A percentile compares a stretch with the other conserved stretches of the same genome.
Conservation (phyloP, 2,888 invertebrate species). For the Seira ritae region DNA sequence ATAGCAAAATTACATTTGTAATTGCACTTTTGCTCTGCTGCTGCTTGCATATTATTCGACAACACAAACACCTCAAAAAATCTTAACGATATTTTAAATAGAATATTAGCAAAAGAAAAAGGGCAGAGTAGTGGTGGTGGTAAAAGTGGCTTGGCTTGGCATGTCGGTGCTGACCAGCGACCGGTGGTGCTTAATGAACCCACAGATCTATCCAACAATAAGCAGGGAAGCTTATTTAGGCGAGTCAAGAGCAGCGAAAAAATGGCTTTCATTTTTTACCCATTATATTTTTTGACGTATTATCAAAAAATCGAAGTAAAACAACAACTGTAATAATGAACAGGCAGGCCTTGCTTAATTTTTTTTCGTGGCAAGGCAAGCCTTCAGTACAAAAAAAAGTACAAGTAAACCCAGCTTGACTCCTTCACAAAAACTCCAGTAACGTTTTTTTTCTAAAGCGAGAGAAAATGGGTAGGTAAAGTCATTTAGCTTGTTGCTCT, state of each 20-base stretch:
- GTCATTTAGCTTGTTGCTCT: constrained; percentile 7
- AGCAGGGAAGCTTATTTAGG: no score
- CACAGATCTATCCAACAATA: not conserved
- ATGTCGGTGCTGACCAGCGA: no score
- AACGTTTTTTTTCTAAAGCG: not conserved
- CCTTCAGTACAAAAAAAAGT: no score
- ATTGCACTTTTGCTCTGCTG: no score
- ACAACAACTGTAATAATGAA: constrained; percentile 1
- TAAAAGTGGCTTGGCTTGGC: not conserved
- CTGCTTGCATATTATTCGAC: no score
- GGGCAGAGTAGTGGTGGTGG: not conserved
- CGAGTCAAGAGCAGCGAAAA: not conserved
- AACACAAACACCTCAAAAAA: no score
- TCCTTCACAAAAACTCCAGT: constrained; percentile 25
- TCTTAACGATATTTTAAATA: not conserved
- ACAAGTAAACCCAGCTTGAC: constrained; percentile 40
- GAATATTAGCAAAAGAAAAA: not conserved
- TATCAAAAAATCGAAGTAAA: constrained; percentile 1
- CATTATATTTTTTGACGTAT: constrained; percentile 9
- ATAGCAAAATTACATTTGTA: no score
- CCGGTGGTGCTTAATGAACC: not conserved
- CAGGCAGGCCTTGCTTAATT: not conserved
- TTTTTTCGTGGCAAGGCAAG: constrained; percentile 32
- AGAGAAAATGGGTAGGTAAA: constrained; percentile 12
- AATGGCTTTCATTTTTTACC: constrained; percentile 7